Conservation (phyloP, 2,888 invertebrate species). For the Pheosia gnoma region DNA sequence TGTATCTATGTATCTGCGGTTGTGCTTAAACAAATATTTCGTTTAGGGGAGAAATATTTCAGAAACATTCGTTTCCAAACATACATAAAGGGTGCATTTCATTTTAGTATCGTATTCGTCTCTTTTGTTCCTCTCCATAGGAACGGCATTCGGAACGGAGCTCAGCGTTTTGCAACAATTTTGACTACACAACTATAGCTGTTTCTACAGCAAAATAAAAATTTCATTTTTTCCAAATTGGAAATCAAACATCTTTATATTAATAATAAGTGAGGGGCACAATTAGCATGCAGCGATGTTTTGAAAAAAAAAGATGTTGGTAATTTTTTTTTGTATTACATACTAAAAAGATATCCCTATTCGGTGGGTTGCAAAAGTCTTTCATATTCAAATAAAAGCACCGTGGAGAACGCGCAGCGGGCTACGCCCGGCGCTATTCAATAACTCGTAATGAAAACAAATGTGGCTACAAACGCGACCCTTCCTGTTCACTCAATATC, state of each 20-base stretch:
- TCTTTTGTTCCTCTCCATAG: neutral
- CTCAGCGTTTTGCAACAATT: no score
- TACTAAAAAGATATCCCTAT: constrained; percentile 25
- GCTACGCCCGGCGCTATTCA: constrained; percentile 55
- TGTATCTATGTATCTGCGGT: no score
- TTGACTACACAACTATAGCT: no score
- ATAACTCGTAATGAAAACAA: constrained; percentile 75
- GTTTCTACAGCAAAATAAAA: no score
- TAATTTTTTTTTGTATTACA: constrained; percentile 22
- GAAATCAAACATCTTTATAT: no score
- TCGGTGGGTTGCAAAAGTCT: constrained; percentile 42
- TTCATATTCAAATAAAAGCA: constrained; percentile 62
- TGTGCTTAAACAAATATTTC: no score
- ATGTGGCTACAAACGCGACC: constrained; percentile 66
- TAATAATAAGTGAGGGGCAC: constrained; percentile 18
- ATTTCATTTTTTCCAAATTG: no score
- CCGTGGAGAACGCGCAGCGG: constrained; percentile 49
- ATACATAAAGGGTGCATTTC: no score
- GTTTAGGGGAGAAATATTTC: no score
- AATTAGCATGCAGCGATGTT: constrained; percentile 13
- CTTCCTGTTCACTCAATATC: constrained; percentile 63
- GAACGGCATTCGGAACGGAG: no score
- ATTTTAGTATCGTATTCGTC: neutral
- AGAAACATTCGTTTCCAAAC: no score
- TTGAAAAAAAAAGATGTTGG: constrained; percentile 12